Evolutionary conservation across 2,113 vertebrate species (phyloP).

Genomic region (Motacilla tschutschensis): DNA sequence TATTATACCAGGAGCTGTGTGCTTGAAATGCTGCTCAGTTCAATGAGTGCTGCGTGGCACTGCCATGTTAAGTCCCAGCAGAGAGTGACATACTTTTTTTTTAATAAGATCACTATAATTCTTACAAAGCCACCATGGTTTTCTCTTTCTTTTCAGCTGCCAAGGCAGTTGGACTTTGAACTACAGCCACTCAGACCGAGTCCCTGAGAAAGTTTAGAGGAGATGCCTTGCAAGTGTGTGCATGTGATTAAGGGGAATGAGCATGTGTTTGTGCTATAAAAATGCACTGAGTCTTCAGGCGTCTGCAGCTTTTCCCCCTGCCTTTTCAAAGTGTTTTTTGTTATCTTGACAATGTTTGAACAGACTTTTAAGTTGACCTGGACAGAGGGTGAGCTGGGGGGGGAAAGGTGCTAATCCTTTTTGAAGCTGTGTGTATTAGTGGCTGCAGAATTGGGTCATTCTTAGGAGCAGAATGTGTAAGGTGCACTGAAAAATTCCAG

Average conservation of each 20-base stretch:
- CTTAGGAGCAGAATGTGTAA: background rate
- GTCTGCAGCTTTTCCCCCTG: background rate
- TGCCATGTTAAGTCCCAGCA: constrained; percentile 23
- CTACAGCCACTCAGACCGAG: background rate
- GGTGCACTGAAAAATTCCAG: background rate
- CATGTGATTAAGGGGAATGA: constrained; percentile 29
- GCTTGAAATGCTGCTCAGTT: constrained; percentile 33
- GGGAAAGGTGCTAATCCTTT: background rate
- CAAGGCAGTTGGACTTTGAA: constrained; percentile 49
- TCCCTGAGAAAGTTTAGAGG: constrained; percentile 27
- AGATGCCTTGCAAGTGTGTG: background rate
- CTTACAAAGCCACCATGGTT: constrained; percentile 25
- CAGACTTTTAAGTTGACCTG: background rate
- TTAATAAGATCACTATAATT: constrained; percentile 42
- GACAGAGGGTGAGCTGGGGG: background rate
- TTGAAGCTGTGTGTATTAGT: background rate
- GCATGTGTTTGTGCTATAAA: constrained; percentile 32
- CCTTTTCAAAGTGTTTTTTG: background rate
- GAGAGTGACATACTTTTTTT: constrained; percentile 12
- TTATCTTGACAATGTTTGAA: background rate
- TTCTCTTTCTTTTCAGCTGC: constrained; percentile 43
- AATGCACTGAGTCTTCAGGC: background rate
- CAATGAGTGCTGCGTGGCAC: constrained; percentile 15
- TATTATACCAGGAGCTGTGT: constrained; percentile 19
- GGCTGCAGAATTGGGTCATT: background rate